These are phyloP conservation scores for Catocala sponsa DNA, from an alignment of 2,888 invertebrate genomes.

Conservation along the genomic window DNA sequence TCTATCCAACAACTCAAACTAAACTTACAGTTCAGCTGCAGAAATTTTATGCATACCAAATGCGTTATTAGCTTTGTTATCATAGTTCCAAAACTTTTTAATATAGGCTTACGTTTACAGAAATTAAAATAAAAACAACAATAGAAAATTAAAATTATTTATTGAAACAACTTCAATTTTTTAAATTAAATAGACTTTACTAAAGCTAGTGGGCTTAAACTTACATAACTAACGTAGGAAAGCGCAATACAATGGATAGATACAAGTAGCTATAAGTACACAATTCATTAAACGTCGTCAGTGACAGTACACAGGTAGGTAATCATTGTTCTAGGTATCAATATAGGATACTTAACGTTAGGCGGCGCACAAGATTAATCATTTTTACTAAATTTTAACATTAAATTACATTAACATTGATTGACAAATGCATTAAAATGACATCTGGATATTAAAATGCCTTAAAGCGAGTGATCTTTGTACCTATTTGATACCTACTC, in stretches of 20 bases:
- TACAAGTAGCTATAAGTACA: conserved; percentile 81
- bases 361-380: conserved; percentile 69
- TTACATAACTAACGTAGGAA: conserved; percentile 77
- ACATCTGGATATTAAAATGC: conserved; percentile 69
- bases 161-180: conserved; percentile 85
- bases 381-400: conserved; percentile 63
- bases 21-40: too few relatives aligned
- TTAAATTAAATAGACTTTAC: conserved; percentile 81
- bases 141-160: conserved; percentile 85
- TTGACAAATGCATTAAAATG: conserved; percentile 76
- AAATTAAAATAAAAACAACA: conserved; percentile 36
- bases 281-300: conserved; percentile 55
- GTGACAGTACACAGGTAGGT: conserved; percentile 53
- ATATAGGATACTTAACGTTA: conserved; percentile 76
- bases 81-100: too few relatives aligned
- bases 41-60: too few relatives aligned
- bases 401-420: conserved; percentile 70
- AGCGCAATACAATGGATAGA: conserved; percentile 77
- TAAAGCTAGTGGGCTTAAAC: conserved; percentile 81
- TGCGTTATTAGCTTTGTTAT: too few relatives aligned
- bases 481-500: conserved; percentile 81
- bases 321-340: conserved; percentile 74
- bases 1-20: too few relatives aligned
- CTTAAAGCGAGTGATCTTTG: conserved; percentile 69
- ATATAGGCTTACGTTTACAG: too few relatives aligned